Evolutionary conservation across 2,888 invertebrate species (phyloP).

Genomic region (Ceramica pisi): DNA sequence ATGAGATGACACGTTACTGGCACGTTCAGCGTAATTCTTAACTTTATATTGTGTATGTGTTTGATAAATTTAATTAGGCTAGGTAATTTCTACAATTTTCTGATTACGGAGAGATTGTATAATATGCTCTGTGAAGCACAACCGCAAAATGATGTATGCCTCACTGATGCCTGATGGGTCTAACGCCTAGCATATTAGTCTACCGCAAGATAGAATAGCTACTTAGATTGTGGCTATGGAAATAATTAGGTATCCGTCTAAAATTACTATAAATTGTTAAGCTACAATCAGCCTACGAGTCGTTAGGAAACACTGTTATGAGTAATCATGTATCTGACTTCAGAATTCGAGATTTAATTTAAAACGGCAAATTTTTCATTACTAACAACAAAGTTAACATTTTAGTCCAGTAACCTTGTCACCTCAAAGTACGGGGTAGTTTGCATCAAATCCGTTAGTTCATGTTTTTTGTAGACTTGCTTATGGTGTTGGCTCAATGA

Average conservation of each 20-base stretch:
- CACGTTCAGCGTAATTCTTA: too few relatives aligned
- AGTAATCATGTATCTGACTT: background rate
- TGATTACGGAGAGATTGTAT: background rate
- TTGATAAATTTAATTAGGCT: background rate
- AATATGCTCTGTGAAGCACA: background rate
- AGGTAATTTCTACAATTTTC: background rate
- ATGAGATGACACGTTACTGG: too few relatives aligned
- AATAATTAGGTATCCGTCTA: background rate
- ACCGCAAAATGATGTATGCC: background rate
- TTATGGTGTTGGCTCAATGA: too few relatives aligned
- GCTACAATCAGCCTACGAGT: background rate
- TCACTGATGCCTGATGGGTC: slow-evolving; percentile 4
- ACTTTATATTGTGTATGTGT: too few relatives aligned
- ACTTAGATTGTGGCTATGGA: background rate
- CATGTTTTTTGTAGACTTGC: too few relatives aligned
- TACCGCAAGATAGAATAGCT: slow-evolving; percentile 38
- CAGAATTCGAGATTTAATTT: too few relatives aligned
- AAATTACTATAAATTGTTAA: background rate
- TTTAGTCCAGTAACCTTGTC: too few relatives aligned
- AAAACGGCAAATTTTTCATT: too few relatives aligned
- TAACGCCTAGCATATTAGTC: background rate
- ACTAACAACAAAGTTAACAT: too few relatives aligned
- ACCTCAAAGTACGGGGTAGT: too few relatives aligned
- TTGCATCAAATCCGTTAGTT: too few relatives aligned
- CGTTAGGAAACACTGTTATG: background rate